Conservation (phyloP, 2,113 vertebrate genomes). For the Leucoraja erinaceus region DNA sequence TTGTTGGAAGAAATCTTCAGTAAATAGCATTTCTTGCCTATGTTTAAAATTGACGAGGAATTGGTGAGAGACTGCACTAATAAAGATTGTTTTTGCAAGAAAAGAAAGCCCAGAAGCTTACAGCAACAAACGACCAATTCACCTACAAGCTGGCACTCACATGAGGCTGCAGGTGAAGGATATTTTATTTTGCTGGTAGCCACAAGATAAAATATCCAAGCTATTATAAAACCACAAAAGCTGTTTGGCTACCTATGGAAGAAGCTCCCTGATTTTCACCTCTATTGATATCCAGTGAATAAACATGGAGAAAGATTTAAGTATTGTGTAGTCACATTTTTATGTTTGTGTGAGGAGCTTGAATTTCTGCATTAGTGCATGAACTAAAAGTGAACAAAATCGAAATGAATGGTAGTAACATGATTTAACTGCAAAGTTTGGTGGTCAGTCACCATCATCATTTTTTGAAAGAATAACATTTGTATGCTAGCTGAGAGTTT, state of each 20-base stretch:
- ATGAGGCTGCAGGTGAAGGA: not conserved
- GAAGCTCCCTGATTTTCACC: not conserved
- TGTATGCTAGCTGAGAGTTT: too few species aligned
- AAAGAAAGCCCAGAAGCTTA: not conserved
- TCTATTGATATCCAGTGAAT: not conserved
- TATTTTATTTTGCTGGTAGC: not conserved
- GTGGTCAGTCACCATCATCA: too few species aligned
- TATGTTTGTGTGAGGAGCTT: too few species aligned
- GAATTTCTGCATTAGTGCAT: too few species aligned
- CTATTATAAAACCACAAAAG: too few species aligned
- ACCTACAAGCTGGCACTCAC: not conserved
- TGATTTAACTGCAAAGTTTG: too few species aligned
- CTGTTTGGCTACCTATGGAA: not conserved
- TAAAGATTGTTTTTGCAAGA: not conserved
- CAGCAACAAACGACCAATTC: not conserved
- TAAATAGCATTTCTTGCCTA: not conserved
- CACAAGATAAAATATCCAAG: not conserved
- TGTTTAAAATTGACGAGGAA: not conserved
- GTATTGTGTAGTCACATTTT: not conserved
- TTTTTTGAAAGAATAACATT: too few species aligned
- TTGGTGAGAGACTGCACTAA: not conserved
- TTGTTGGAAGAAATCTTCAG: not conserved
- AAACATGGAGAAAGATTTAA: not conserved
- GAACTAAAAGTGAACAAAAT: too few species aligned
- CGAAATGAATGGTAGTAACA: too few species aligned